Percentiles rank a stretch among this genome's conserved stretches.
Evolutionary conservation across 2,113 vertebrate genomes (phyloP).

Genomic region (Mola mola): DNA sequence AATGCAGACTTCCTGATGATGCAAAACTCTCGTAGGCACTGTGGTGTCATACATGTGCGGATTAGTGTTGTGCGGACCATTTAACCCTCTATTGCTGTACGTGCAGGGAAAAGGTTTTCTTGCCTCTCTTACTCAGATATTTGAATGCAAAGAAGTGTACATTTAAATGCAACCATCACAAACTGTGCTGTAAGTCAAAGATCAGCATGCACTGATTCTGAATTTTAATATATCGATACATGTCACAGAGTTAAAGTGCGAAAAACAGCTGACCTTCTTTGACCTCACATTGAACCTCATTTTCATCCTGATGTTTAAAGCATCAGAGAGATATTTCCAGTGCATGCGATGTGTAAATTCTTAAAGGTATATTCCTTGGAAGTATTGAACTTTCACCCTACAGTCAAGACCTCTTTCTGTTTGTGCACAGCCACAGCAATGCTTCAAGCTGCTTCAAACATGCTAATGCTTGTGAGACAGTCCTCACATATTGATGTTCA

Average conservation of each 20-base stretch:
- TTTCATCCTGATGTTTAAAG: neutral
- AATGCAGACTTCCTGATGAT: slow-evolving; percentile 48
- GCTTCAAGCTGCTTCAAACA: too few relatives aligned
- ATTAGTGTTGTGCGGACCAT: slow-evolving; percentile 6
- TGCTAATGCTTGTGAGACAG: too few relatives aligned
- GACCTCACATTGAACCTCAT: neutral
- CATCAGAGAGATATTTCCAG: neutral
- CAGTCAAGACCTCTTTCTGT: too few relatives aligned
- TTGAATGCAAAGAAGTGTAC: slow-evolving; percentile 6
- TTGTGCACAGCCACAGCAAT: too few relatives aligned
- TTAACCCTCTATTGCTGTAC: slow-evolving; percentile 29
- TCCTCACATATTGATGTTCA: too few relatives aligned
- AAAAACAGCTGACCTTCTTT: neutral
- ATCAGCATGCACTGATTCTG: too few relatives aligned
- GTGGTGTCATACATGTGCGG: slow-evolving; percentile 4
- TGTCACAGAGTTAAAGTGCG: neutral
- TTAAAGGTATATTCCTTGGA: neutral
- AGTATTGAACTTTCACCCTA: too few relatives aligned
- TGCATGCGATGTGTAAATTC: neutral
- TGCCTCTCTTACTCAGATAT: neutral
- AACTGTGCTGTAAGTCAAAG: neutral
- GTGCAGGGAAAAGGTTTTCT: slow-evolving; percentile 11
- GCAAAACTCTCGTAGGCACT: slow-evolving; percentile 29
- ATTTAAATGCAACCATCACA: neutral
- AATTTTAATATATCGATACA: neutral